phyloP scores from a whole-genome alignment of 2,113 vertebrate genomes.

The Xyrauchen texanus region DNA sequence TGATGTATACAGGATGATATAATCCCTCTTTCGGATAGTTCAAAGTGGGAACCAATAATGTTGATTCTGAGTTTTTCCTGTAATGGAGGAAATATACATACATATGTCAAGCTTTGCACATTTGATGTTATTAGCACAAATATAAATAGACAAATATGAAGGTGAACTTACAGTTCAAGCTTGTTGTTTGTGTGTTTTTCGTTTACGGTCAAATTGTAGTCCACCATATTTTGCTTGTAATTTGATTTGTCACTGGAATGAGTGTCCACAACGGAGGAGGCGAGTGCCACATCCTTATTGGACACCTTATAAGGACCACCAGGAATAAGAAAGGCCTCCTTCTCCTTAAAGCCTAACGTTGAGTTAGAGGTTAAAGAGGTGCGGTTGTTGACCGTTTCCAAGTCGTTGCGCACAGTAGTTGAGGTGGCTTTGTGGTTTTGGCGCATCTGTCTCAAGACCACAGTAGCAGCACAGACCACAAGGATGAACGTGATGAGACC shows the following conservation, averaged over 20 bases:
- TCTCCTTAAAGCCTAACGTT: conserved; percentile 65
- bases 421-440: conserved; percentile 45
- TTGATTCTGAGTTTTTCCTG: conserved; percentile 71
- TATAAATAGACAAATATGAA: not conserved
- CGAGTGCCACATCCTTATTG: conserved; percentile 74
- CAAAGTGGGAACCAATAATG: conserved; percentile 59
- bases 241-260: conserved; percentile 59
- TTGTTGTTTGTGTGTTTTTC: conserved; percentile 68
- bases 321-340: conserved; percentile 74
- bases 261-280: conserved; percentile 51
- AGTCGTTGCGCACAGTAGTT: conserved; percentile 70
- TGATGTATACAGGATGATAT: conserved; percentile 76
- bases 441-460: conserved; percentile 69
- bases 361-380: conserved; percentile 39
- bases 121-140: not conserved
- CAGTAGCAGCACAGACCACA: conserved; percentile 70
- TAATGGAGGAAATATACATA: conserved; percentile 33
- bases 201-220: conserved; percentile 71
- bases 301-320: conserved; percentile 75
- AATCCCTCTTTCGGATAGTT: conserved; percentile 68
- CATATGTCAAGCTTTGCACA: not conserved
- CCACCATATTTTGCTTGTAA: conserved; percentile 78
- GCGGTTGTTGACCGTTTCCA: conserved; percentile 80
- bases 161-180: conserved; percentile 70
- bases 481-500: conserved; percentile 76